Evolutionary conservation across 1,140 invertebrate genomes (phyloP).

Genomic region (Tetragonula clypearis): DNA sequence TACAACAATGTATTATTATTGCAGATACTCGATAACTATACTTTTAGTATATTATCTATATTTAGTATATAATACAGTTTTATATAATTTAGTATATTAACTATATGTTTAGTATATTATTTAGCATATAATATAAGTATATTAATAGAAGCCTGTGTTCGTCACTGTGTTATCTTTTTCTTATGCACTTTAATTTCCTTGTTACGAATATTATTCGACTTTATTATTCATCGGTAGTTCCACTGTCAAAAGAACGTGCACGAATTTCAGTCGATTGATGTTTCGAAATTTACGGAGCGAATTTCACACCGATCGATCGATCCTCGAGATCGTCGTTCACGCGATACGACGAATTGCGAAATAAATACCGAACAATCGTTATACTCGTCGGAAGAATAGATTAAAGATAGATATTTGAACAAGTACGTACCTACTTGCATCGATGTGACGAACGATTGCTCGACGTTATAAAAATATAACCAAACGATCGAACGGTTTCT

Average conservation of each 20-base stretch:
- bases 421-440: constrained; percentile 59
- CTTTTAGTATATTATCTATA: too few relatives aligned
- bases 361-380: not conserved
- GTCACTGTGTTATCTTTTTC: too few relatives aligned
- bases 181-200: too few relatives aligned
- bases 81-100: too few relatives aligned
- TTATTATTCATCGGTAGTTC: too few relatives aligned
- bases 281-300: not conserved
- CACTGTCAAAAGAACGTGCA: not conserved
- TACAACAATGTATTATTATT: too few relatives aligned
- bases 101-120: too few relatives aligned
- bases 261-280: not conserved
- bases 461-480: constrained; percentile 41
- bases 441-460: constrained; percentile 18
- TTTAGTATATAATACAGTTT: too few relatives aligned
- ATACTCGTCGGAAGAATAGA: not conserved
- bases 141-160: too few relatives aligned
- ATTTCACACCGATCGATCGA: not conserved
- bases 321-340: not conserved
- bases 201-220: too few relatives aligned
- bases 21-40: too few relatives aligned
- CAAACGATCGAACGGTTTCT: constrained; percentile 28
- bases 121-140: too few relatives aligned
- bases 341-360: not conserved
- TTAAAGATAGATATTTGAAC: not conserved